Base-by-base conservation (phyloP, 2,113 vertebrate species). In the Phrynocephalus versicolor region DNA sequence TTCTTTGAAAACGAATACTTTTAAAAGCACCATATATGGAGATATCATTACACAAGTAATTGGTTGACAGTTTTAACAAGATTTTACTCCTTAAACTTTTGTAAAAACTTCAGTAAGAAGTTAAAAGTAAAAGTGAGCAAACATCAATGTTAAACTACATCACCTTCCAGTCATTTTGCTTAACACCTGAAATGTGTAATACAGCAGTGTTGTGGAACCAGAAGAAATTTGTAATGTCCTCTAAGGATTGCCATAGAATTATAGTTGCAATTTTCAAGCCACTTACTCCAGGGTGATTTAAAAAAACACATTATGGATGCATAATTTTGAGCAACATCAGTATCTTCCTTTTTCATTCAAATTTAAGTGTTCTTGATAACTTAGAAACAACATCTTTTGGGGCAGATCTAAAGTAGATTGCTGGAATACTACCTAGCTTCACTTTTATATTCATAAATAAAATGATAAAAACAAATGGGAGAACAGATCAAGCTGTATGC, bases 171-270 rank as follows among this genome's bases (percentile, higher is more conserved):
- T 82, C n/a, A 60, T 87, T 83, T 92, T 88, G 51, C 77, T 87
- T 92, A 70, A 72, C 70, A 85, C 73, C 84, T 82, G 45, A 76
- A 85, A 79, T 83, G 37, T 90, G 89, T 76, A 91, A 89, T 87
- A 91, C 60, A 82, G 89, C 57, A 83, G 89, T 51, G 62, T 45
- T 51, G 83, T 84, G 89, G 70, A 93, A 88, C 81, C 87, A 70
- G 55, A 88, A 75, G 87, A 91, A 80, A 62, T 33, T 4, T 45
- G 58, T 86, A 75, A 82, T 83, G 90, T 67, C 90, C 60, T 80
- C 86, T 82, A 78, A 7, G 41, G 89, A 58, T 82, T 33, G 25
- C 19, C 82, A 87, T 83, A 69, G 85, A 75, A 60, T 81, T 65
- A 35, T 75, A 70, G 87, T 83, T 84, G 57, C 60, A 65, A n/a